Evolutionary conservation across 2,888 invertebrate species (phyloP), one percentile per base, ranked within the genome.

Genomic region (Agrochola litura): DNA sequence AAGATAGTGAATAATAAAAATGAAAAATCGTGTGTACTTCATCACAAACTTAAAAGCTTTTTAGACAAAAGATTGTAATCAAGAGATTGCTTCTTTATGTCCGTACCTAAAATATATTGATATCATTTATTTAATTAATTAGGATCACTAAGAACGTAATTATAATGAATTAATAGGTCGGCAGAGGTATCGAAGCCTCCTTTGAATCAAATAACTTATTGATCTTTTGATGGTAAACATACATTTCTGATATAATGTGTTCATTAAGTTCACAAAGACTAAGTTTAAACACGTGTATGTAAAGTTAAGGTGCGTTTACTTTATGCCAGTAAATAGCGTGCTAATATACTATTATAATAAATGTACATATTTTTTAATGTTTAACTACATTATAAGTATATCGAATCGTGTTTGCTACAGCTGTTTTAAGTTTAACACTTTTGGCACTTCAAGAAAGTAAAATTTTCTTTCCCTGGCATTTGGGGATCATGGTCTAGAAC

Each of bases 161-260:
- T 46, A 72, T 52, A 52, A 52, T 30, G 22, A n/a, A 14, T 73
- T 25, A 43, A 22, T 54, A 16, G 5, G 6, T 73, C 3, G 41
- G 19, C 4, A 14, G n/a, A n/a, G 74, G 16, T 77, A 49, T 5
- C 43, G 9, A 16, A 30, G 25, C 22, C 0, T 56, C 54, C 25
- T 66, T 76, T 66, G 54, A 43, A 43, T 67, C 67, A 76, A 77
- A 58, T 46, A 12, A 37, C 46, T 64, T n/a, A 54, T 49, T 43
- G 22, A 61, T 77, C 4, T 77, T 61, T 61, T 41, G 41, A 46
- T 25, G 25, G 30, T 52, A 60, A 68, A 69, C n/a, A 70, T 16
- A 71, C 46, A 6, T 79, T 77, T 71, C 22, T n/a, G 8, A 60
- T 60, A 73, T 70, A 9, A 30, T n/a, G 30, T 54, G 22, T 61